Conservation (phyloP, 2,888 invertebrate genomes). For the Linhomoeus sp. region DNA sequence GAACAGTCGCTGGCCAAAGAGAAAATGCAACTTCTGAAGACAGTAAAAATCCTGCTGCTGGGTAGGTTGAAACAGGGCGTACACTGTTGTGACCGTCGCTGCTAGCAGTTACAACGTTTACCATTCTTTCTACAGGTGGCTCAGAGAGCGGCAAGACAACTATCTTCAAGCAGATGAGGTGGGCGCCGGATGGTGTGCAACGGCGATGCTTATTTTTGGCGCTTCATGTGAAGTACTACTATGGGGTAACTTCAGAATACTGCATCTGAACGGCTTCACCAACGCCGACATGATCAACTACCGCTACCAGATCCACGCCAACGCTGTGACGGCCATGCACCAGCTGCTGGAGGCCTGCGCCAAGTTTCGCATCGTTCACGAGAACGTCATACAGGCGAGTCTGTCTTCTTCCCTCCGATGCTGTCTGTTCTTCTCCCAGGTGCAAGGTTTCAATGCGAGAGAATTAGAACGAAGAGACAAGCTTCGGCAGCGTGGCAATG, state of each 20-base stretch:
- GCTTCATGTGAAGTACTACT: no score
- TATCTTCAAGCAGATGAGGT: conserved; percentile 17
- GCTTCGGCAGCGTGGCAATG: no score
- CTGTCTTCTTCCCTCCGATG: not conserved
- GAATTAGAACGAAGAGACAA: no score
- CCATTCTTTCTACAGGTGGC: conserved; percentile 10
- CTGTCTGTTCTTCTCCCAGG: no score
- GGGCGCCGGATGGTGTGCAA: not conserved
- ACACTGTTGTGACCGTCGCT: no score
- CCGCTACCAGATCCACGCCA: conserved; percentile 11
- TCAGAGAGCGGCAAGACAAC: conserved; percentile 15
- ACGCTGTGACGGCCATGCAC: conserved; percentile 11
- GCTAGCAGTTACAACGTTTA: no score
- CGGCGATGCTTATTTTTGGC: no score
- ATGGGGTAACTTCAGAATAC: no score
- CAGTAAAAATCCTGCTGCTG: conserved; percentile 13
- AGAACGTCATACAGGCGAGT: conserved; percentile 10
- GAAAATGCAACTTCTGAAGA: conserved; percentile 9
- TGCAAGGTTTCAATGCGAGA: no score
- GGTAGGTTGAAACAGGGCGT: conserved; percentile 4
- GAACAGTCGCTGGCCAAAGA: conserved; percentile 12
- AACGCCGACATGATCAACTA: conserved; percentile 11
- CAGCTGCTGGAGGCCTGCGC: conserved; percentile 11
- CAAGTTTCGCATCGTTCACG: conserved; percentile 8
- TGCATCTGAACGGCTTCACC: conserved; percentile 14